These are phyloP conservation scores for Acutogordius australiensis DNA, from an alignment of 2,888 invertebrate genomes.

Conservation along the genomic window DNA sequence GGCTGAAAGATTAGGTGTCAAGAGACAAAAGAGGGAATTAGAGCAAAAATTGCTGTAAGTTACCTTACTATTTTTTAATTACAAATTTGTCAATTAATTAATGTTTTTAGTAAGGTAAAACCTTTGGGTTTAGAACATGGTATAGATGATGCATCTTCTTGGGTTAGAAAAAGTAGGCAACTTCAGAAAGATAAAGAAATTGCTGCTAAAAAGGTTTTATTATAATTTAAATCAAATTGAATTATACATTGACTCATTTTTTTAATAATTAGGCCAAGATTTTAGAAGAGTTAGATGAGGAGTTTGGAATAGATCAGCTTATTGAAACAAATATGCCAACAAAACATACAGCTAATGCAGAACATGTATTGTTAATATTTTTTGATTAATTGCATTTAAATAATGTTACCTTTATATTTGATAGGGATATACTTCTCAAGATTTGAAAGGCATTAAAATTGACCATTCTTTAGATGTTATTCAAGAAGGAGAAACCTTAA, in stretches of 20 bases:
- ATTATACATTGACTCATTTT: too few relatives aligned
- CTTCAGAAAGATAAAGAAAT: constrained; percentile 1
- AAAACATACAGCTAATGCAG: too few relatives aligned
- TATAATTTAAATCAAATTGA: too few relatives aligned
- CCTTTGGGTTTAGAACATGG: neutral
- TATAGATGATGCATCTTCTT: neutral
- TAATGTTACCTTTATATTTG: constrained; percentile 5
- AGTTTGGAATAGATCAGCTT: neutral
- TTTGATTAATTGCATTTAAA: neutral
- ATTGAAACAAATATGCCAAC: neutral
- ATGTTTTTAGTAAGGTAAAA: neutral
- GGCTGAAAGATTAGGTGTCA: neutral
- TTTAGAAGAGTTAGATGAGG: neutral
- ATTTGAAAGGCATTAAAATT: constrained; percentile 50
- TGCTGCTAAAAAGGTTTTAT: neutral
- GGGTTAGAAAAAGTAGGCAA: constrained; percentile 7
- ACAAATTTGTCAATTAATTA: neutral
- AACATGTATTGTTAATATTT: neutral
- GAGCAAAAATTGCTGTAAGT: neutral
- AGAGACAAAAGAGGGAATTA: neutral
- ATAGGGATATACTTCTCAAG: constrained; percentile 34
- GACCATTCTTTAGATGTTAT: constrained; percentile 35
- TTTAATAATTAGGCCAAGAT: neutral
- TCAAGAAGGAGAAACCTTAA: constrained; percentile 32
- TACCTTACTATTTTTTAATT: neutral